Base-by-base conservation (phyloP, 2,888 invertebrate genomes). In the Drosophila mimica region DNA sequence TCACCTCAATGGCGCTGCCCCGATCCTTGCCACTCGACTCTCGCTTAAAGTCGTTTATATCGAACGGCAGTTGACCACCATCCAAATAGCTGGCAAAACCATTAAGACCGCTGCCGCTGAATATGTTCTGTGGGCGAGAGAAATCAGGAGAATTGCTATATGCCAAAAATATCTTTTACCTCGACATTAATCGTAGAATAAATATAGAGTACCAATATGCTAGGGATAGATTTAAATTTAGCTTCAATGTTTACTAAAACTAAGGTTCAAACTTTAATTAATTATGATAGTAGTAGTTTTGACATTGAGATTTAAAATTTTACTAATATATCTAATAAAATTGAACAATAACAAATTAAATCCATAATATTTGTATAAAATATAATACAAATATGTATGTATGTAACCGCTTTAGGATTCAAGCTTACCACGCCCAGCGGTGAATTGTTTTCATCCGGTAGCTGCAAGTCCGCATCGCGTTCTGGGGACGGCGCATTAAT, bases 401-500 rank as follows among this genome's bases (percentile, higher is more conserved):
- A 31, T 0, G 13, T 0, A 25, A 25, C 20, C 2, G 17, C 15
- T 40, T 40, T 36, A 15, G 31, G 8, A 34, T n/a, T 8, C 7
- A 1, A 20, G 43, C 54, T 70, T 75, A 92, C 92, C 79, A 90
- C 72, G 74, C 90, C 85, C 73, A 88, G 60, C 61, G 92, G 80
- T 49, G 83, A 58, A 51, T 73, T 89, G 8, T 61, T 84, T 43
- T 95, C 94, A 51, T 94, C 94, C 1, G 97, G 97, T 66, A 97
- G 93, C 48, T 97, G 96, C 62, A 97, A 93, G 89, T 97, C 97
- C 69, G 96, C 96, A 87, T 97, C 97, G 38, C 97, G 97, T 88
- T 96, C 96, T 9, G 97, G 97, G 2, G 97, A 97, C 0, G 96
- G 96, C 28, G 96, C 96, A 90, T 95, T 94, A 31, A 94, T 93